Conservation (phyloP, 2,797 vertebrate species). For the Buceros bicornis region DNA sequence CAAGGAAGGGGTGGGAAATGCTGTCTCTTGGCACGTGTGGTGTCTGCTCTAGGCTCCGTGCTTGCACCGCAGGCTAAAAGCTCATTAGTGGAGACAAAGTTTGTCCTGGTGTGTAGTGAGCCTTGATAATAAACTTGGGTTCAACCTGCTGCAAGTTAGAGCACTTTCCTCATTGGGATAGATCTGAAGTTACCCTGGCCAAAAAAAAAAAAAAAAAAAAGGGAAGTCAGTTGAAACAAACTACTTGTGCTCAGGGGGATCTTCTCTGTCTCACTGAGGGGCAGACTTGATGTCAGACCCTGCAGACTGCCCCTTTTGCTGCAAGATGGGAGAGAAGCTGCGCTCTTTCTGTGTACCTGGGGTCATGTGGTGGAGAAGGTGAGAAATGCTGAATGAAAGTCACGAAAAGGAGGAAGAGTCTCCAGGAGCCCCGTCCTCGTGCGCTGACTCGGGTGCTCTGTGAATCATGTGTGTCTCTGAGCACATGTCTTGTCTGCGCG, state of each 20-base stretch:
- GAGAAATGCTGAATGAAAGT: background rate
- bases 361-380: background rate
- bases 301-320: background rate
- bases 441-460: background rate
- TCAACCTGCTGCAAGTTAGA: background rate
- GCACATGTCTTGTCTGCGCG: background rate
- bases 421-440: background rate
- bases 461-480: background rate
- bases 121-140: background rate
- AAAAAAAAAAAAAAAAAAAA: background rate
- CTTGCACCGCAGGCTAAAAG: background rate
- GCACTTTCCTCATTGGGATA: background rate
- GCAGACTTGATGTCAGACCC: background rate
- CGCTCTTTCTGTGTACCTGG: background rate
- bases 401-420: background rate
- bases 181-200: background rate
- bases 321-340: background rate
- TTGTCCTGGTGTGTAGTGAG: background rate
- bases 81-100: background rate
- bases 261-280: background rate
- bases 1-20: background rate
- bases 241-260: background rate
- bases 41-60: background rate
- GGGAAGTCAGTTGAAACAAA: background rate
- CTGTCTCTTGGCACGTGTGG: background rate